A percentile compares a stretch with the other conserved stretches of the same genome.
Evolutionary conservation across 1,140 invertebrate species (phyloP).

Genomic region (Drosophila erecta): DNA sequence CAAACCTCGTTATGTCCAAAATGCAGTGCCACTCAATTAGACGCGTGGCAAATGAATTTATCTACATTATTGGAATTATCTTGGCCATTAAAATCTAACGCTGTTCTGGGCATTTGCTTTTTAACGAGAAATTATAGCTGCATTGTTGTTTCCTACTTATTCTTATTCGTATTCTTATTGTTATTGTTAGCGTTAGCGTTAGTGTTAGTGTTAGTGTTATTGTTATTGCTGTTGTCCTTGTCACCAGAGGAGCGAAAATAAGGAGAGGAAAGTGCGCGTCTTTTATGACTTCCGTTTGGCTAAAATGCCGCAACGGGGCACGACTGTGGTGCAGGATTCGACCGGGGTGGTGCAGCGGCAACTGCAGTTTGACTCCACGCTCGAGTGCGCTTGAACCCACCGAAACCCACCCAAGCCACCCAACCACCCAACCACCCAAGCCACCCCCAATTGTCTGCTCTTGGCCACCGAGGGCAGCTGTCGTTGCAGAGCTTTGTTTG

Average conservation of each 20-base stretch:
- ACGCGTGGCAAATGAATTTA: slow-evolving; percentile 71
- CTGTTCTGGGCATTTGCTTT: slow-evolving; percentile 63
- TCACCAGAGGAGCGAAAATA: slow-evolving; percentile 31
- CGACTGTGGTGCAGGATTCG: slow-evolving; percentile 5
- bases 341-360: slow-evolving; percentile 15
- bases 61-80: slow-evolving; percentile 81
- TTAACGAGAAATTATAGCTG: slow-evolving; percentile 75
- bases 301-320: slow-evolving; percentile 70
- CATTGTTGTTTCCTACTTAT: slow-evolving; percentile 57
- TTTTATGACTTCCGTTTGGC: slow-evolving; percentile 81
- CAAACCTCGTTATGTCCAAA: slow-evolving; percentile 26
- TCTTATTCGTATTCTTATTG: slow-evolving; percentile 47
- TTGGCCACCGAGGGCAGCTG: slow-evolving; percentile 15
- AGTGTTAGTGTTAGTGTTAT: slow-evolving; percentile 57
- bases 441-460: slow-evolving; percentile 13
- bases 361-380: slow-evolving; percentile 43
- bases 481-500: slow-evolving; percentile 50
- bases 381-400: slow-evolving; percentile 43
- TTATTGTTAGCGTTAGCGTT: slow-evolving; percentile 59
- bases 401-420: neutral
- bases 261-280: slow-evolving; percentile 63
- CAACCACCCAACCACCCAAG: too few relatives aligned
- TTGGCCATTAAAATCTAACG: slow-evolving; percentile 66
- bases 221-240: slow-evolving; percentile 45
- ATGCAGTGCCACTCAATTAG: slow-evolving; percentile 68